Evolutionary conservation across 2,113 vertebrate species (phyloP).

Genomic region (Corynorhinus townsendii): DNA sequence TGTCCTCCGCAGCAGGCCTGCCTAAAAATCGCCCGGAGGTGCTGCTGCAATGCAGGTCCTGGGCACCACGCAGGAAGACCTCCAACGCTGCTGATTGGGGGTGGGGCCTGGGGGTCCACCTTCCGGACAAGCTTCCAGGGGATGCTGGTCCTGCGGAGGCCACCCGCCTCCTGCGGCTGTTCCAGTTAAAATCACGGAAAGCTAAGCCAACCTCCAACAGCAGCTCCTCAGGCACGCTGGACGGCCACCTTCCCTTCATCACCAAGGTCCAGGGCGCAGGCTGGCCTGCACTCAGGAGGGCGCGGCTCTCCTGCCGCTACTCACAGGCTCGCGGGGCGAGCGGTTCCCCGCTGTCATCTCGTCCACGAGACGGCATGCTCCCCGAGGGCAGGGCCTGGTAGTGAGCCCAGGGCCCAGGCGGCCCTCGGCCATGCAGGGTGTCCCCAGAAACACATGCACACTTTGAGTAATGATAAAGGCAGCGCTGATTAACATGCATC

Average conservation of each 20-base stretch:
- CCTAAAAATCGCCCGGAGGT: not conserved
- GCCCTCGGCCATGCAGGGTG: not conserved
- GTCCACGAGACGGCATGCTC: not conserved
- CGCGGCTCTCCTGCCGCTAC: accelerated
- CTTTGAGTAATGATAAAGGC: no score
- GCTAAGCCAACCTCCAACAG: not conserved
- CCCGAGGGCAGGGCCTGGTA: not conserved
- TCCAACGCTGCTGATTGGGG: not conserved
- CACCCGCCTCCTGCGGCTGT: not conserved
- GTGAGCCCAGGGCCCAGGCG: not conserved
- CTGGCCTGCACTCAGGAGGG: not conserved
- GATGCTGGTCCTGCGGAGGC: not conserved
- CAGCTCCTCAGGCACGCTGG: not conserved
- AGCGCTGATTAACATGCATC: no score
- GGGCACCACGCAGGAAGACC: not conserved
- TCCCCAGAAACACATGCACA: no score
- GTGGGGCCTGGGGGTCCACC: not conserved
- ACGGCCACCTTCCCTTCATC: not conserved
- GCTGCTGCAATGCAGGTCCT: not conserved
- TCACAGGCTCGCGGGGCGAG: not conserved
- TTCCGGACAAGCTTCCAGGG: not conserved
- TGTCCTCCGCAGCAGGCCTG: no score
- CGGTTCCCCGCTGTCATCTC: not conserved
- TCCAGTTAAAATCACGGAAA: not conserved
- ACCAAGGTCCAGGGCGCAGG: not conserved